These are phyloP conservation scores for Macroteleia sp. DNA, from an alignment of 2,888 invertebrate species.

Conservation along the genomic window DNA sequence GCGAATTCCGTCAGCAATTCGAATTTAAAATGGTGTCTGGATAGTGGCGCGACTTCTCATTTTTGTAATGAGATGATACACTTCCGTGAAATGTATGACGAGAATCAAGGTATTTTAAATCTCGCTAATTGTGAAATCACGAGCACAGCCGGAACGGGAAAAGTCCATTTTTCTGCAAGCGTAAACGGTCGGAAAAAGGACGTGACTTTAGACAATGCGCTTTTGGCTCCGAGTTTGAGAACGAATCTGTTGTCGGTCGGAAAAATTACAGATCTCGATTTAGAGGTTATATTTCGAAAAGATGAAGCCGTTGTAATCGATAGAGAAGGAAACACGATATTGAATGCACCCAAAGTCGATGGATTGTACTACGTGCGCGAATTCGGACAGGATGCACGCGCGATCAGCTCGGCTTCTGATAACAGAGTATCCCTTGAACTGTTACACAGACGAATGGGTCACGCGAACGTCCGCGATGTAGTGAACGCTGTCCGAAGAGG, in stretches of 20 bases:
- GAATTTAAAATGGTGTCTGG: conserved; percentile 14
- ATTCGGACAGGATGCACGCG: too few species aligned
- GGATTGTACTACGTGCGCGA: too few species aligned
- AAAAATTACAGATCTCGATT: conserved; percentile 14
- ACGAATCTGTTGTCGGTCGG: conserved; percentile 16
- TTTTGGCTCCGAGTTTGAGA: conserved; percentile 1
- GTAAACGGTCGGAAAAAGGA: conserved; percentile 5
- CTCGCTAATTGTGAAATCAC: conserved; percentile 16
- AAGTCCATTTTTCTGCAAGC: conserved; percentile 6
- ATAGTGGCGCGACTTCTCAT: conserved; percentile 22
- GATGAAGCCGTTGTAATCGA: too few species aligned
- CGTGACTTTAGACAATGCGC: conserved; percentile 5
- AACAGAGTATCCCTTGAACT: too few species aligned
- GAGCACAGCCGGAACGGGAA: conserved; percentile 7
- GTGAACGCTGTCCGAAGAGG: too few species aligned
- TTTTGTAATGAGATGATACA: background rate
- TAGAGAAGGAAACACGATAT: too few species aligned
- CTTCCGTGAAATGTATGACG: conserved; percentile 9
- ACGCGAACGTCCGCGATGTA: too few species aligned
- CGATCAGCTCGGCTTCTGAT: too few species aligned
- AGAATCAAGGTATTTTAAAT: conserved; percentile 1
- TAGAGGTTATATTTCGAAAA: too few species aligned
- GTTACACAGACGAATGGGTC: too few species aligned
- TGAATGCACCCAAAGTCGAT: too few species aligned
- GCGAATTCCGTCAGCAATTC: background rate